Evolutionary conservation across 2,888 invertebrate genomes (phyloP), one percentile per base, ranked within the genome.

Genomic region (Harmothoe impar): DNA sequence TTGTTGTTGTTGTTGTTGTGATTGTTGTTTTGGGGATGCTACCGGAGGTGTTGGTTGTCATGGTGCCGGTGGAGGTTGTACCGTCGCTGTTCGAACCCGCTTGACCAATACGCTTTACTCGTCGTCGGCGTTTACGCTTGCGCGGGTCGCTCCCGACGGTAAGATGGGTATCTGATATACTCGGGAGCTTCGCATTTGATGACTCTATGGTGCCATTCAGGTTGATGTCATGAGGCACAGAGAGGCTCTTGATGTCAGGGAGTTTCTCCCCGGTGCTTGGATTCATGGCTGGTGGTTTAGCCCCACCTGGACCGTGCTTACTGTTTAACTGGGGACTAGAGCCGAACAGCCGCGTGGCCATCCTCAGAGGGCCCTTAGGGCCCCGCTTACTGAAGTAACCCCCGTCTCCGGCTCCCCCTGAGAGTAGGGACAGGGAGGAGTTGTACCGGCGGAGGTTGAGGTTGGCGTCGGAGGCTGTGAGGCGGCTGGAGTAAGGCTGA

Each of bases 171-270:
- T 86, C 86, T 25, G 86, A 86, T 25, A 86, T 86, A 54, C 52
- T 52, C 3, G 86, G 86, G 0, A 86, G 56, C 29, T 86, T 86
- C 23, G 3, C 86, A 1, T 12, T 54, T 12, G 29, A 25, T 15
- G 77, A 5, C 5, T 25, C 77, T 3, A 31, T 3, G 0, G 29
- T 17, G 17, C 77, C 77, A 25, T 25, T 77, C 0, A 43, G 35
- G 31, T 86, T 86, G 29, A 86, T 86, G n/a, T 86, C 56, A 0
- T 56, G 54, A 15, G 86, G 86, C 7, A 86, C 29, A 7, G 86
- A 86, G 54, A 31, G 5, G 54, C 54, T 54, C 56, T 86, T 86
- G 54, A 86, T 86, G 31, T 86, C 86, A 12, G 86, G 86, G 20
- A 86, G 86, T 29, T n/a, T 52, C 25, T 29, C 29, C 1, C 52